A percentile compares a stretch with the other conserved stretches of the same genome.
Conservation (phyloP, 2,113 vertebrate species). For the Halichoeres trimaculatus region DNA sequence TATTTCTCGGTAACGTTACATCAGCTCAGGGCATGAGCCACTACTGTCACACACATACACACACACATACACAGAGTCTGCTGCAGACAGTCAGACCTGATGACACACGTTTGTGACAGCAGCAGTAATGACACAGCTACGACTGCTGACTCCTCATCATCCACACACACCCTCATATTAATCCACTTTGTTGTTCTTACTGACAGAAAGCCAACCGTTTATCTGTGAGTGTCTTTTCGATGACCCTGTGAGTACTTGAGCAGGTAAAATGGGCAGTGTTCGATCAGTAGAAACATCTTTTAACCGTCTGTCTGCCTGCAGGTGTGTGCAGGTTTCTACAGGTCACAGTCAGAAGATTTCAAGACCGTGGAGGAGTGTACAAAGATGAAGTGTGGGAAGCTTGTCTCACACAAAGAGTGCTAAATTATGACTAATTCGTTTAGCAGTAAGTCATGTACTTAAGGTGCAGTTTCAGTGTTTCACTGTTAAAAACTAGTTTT, state of each 20-base stretch:
- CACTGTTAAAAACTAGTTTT: too few relatives aligned
- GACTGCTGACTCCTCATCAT: slow-evolving; percentile 15
- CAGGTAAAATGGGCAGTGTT: neutral
- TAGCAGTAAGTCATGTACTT: neutral
- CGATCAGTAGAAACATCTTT: neutral
- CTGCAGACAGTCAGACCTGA: neutral
- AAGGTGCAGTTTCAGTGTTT: too few relatives aligned
- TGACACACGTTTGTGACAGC: slow-evolving; percentile 29
- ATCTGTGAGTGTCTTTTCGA: neutral
- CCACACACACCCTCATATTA: neutral
- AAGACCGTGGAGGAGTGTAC: too few relatives aligned
- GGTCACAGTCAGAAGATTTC: neutral
- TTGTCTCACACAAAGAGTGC: neutral
- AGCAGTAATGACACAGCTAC: slow-evolving; percentile 3
- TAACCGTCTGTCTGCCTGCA: neutral
- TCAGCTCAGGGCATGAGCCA: slow-evolving; percentile 16
- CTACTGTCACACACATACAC: slow-evolving; percentile 15
- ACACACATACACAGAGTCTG: too few relatives aligned
- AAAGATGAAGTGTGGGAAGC: neutral
- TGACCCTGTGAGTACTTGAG: too few relatives aligned
- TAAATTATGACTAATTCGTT: neutral
- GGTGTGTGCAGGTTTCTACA: slow-evolving; percentile 13
- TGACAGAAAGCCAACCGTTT: neutral
- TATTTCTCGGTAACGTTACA: neutral
- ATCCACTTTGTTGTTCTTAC: neutral